phyloP scores from a whole-genome alignment of 2,113 vertebrate genomes.

The Alectura lathami region DNA sequence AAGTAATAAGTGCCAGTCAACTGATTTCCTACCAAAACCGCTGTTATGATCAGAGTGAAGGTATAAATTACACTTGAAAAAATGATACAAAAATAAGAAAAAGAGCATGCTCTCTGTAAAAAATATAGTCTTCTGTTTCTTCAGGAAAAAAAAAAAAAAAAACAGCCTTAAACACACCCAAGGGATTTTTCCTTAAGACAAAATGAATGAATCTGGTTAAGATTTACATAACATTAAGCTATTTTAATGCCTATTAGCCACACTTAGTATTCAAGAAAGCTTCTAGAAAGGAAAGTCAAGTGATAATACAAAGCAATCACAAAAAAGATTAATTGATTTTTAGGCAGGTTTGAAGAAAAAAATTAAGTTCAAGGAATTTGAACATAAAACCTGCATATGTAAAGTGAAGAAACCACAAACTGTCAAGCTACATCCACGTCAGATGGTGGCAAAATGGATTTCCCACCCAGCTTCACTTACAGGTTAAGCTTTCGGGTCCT shows the following conservation, averaged over 20 bases:
- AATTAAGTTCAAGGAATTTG: background rate
- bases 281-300: constrained; percentile 1
- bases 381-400: background rate
- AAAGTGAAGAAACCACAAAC: background rate
- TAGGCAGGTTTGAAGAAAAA: background rate
- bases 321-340: background rate
- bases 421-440: background rate
- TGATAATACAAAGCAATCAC: background rate
- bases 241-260: constrained; percentile 59
- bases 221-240: constrained; percentile 56
- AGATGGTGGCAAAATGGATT: background rate
- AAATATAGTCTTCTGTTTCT: constrained; percentile 79
- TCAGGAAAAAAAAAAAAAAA: constrained; percentile 60
- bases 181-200: constrained; percentile 25
- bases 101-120: constrained; percentile 79
- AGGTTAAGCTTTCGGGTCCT: background rate
- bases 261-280: background rate
- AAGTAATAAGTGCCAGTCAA: constrained; percentile 32
- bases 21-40: constrained; percentile 34
- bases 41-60: constrained; percentile 61
- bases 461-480: background rate
- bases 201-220: constrained; percentile 52
- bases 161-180: constrained; percentile 32
- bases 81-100: constrained; percentile 84
- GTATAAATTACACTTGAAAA: constrained; percentile 80